These are phyloP conservation scores for Amphiduros pacificus DNA, from an alignment of 2,888 invertebrate species.

Conservation along the genomic window DNA sequence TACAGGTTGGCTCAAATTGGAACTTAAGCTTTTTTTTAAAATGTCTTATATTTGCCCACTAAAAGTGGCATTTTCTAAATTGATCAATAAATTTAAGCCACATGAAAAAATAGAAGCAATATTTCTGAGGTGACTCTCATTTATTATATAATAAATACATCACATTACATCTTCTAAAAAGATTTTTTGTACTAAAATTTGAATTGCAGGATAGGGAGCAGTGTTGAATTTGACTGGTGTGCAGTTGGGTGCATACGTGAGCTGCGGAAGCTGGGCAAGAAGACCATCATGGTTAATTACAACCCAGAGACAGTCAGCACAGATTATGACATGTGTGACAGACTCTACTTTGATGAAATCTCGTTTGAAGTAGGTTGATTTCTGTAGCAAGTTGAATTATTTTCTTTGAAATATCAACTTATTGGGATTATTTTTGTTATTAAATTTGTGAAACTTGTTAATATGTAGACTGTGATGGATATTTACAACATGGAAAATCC, in stretches of 20 bases:
- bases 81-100: no score
- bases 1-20: no score
- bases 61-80: no score
- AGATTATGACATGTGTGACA: conserved; percentile 99
- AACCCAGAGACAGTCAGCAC: conserved; percentile 99
- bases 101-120: no score
- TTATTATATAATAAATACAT: no score
- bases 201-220: conserved; percentile 74
- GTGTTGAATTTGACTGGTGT: conserved; percentile 99
- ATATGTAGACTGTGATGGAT: conserved; percentile 91
- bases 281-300: conserved; percentile 98
- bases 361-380: conserved; percentile 76
- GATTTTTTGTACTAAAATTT: no score
- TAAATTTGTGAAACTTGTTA: conserved; percentile 12
- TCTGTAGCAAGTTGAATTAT: background rate
- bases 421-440: background rate
- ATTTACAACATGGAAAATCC: conserved; percentile 93
- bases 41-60: no score
- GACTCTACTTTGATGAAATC: conserved; percentile 98
- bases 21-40: no score
- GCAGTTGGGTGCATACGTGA: conserved; percentile 95
- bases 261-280: conserved; percentile 79
- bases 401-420: no score
- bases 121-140: no score
- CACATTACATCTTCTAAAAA: no score